Base-by-base conservation (phyloP, 2,888 invertebrate genomes). In the Andrena marginata region DNA sequence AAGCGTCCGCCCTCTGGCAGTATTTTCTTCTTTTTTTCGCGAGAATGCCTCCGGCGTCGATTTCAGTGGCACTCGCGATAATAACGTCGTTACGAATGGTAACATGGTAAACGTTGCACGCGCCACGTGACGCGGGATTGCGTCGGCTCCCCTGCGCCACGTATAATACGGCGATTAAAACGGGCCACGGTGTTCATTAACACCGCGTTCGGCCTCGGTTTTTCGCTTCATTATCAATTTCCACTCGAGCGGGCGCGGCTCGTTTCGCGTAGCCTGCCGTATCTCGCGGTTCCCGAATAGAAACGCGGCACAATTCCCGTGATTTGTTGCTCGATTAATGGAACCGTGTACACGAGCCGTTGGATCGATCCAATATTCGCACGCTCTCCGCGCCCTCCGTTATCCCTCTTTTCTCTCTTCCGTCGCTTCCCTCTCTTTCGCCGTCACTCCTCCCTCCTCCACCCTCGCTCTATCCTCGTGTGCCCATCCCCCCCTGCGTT, bases 301-400 rank as follows among this genome's bases (percentile, higher is more conserved):
- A 80, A 87, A 85, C 83, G 83, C 85, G 85, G 87, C 80, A 85
- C 86, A 84, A 87, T 87, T 87, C 84, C 77, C 85, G 86, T 84
- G 84, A 88, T 85, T 87, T 86, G 86, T 84, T 88, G 86, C 84
- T 78, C 88, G 86, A 86, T 86, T 87, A 87, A 87, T 85, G 88
- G 84, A 86, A 70, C 71, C 81, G 65, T 77, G 80, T 72, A 80
- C 81, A 67, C 73, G 75, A 73, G 42, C 69, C 56, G 68, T 78
- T 65, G 84, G 35, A 85, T 87, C 86, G 84, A 82, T 85, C 86
- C 86, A 80, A 87, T 87, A 87, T 87, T 87, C 88, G 81, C 87
- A 80, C 86, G 83, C 78, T 60, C 74, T 70, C 84, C 77, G 51
- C 67, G 63, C 73, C 67, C 77, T 60, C 75, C 71, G 35, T 56